Conservation (phyloP, 2,113 vertebrate species). For the Macquaria australasica region DNA sequence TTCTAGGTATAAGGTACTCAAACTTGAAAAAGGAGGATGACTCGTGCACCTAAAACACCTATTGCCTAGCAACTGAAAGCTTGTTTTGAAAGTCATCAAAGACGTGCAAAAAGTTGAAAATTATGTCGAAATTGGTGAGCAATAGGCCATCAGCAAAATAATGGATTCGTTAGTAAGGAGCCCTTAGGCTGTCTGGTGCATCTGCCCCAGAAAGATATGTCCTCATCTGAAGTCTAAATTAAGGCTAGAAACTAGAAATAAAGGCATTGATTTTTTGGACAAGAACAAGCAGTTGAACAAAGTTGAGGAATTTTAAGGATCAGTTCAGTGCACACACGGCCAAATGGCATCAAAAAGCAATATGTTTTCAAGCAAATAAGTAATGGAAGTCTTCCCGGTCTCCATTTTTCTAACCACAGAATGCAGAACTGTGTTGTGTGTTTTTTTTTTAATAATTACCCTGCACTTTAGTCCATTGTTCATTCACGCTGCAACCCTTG, state of each 20-base stretch:
- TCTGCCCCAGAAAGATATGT: conserved; percentile 9
- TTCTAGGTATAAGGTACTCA: conserved; percentile 18
- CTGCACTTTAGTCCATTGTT: not conserved
- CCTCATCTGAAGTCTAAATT: conserved; percentile 24
- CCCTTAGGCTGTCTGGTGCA: conserved; percentile 19
- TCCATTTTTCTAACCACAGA: not conserved
- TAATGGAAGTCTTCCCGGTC: not conserved
- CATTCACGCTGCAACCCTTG: not conserved
- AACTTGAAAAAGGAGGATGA: not conserved
- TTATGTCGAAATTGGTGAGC: not conserved
- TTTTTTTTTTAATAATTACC: not conserved
- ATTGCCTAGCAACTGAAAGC: not conserved
- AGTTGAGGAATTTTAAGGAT: not conserved
- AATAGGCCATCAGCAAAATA: conserved; percentile 5
- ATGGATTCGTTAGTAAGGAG: conserved; percentile 29
- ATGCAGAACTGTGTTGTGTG: not conserved
- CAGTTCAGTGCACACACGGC: not conserved
- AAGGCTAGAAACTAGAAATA: conserved; percentile 14
- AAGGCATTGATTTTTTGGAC: conserved; percentile 13
- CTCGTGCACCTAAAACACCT: not conserved
- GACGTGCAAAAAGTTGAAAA: not conserved
- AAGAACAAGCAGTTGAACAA: conserved; percentile 1
- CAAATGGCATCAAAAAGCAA: not conserved
- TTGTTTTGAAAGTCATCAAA: conserved; percentile 40
- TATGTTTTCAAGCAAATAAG: not conserved